A percentile compares a stretch with the other conserved stretches of the same genome.
Evolutionary conservation across 2,797 vertebrate genomes (phyloP).

Genomic region (Onychomys arenicola): DNA sequence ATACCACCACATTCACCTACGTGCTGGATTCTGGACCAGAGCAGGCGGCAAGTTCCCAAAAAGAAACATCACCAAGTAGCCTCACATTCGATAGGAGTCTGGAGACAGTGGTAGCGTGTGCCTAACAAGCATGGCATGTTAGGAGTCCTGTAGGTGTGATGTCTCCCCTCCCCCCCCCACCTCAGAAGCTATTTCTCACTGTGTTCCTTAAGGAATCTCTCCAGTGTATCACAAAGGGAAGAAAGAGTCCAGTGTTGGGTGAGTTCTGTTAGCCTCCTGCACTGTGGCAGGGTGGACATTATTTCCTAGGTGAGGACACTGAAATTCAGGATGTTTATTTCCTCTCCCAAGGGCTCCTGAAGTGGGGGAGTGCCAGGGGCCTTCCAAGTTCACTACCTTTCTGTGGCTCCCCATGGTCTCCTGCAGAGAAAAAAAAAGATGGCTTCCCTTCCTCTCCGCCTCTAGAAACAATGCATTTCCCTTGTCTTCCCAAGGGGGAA

Average conservation of each 20-base stretch:
- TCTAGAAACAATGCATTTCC: not conserved
- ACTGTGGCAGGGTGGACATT: not conserved
- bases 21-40: not conserved
- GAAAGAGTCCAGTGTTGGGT: accelerated
- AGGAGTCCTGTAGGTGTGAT: not conserved
- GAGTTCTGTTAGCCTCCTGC: not conserved
- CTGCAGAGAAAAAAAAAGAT: slow-evolving; percentile 5
- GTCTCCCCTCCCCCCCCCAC: not conserved
- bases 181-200: not conserved
- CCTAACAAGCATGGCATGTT: not conserved
- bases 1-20: not conserved
- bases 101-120: not conserved
- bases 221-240: not conserved
- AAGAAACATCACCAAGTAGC: not conserved
- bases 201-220: not conserved
- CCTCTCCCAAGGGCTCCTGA: not conserved
- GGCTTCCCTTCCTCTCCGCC: not conserved
- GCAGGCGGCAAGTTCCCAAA: not conserved
- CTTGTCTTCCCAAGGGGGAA: not conserved
- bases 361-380: not conserved
- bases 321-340: not conserved
- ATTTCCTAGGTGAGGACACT: not conserved
- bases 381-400: slow-evolving; percentile 30
- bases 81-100: not conserved
- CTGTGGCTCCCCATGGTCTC: not conserved